phyloP scores from a whole-genome alignment of 2,888 invertebrate genomes.

The Drosophila borealis region DNA sequence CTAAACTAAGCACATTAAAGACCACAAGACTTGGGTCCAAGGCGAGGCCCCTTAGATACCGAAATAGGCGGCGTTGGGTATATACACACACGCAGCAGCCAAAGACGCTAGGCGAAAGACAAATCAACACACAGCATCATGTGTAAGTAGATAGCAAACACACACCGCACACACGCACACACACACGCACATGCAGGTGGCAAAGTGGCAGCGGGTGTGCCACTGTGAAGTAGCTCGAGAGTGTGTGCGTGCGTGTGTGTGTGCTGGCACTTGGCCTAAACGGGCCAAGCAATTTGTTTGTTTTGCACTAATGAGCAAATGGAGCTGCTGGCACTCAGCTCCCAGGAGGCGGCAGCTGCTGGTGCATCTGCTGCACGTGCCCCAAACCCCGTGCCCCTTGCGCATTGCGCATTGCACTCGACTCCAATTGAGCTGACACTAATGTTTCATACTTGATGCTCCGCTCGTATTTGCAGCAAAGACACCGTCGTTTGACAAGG shows the following conservation, averaged over 20 bases:
- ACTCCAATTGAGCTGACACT: not conserved
- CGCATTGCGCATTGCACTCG: not conserved
- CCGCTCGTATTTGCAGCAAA: slow-evolving; percentile 73
- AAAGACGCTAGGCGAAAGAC: slow-evolving; percentile 13
- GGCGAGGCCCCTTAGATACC: slow-evolving; percentile 36
- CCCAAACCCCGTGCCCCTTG: no score
- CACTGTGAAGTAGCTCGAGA: slow-evolving; percentile 38
- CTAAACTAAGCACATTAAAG: slow-evolving; percentile 16
- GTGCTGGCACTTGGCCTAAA: slow-evolving; percentile 69
- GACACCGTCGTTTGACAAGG: slow-evolving; percentile 85
- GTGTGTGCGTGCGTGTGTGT: slow-evolving; percentile 1
- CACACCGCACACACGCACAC: not conserved
- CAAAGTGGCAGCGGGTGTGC: not conserved
- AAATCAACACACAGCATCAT: slow-evolving; percentile 42
- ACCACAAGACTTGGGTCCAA: slow-evolving; percentile 7
- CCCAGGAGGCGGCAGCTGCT: slow-evolving; percentile 11
- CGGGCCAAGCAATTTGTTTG: slow-evolving; percentile 65
- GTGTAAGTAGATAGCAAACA: slow-evolving; percentile 44
- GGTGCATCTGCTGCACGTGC: slow-evolving; percentile 24
- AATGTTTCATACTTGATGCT: not conserved
- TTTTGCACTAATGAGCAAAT: slow-evolving; percentile 62
- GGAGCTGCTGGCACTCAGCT: slow-evolving; percentile 41
- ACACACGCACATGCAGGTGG: slow-evolving; percentile 1
- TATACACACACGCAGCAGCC: slow-evolving; percentile 37
- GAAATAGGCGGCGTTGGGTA: slow-evolving; percentile 61